phyloP scores from a whole-genome alignment of 2,888 invertebrate genomes.

The Euspilapteryx auroguttella region DNA sequence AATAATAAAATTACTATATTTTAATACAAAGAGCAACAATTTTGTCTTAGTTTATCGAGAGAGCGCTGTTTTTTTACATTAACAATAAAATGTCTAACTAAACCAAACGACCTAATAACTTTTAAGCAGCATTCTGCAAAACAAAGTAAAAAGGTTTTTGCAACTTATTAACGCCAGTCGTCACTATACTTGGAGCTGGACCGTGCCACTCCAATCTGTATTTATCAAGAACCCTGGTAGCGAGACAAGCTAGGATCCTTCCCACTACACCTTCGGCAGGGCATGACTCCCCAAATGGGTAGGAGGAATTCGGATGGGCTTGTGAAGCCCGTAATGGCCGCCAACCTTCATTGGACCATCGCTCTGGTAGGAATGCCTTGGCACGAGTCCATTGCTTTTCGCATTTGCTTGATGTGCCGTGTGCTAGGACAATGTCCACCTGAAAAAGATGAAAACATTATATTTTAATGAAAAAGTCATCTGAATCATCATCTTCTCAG shows the following conservation, averaged over 20 bases:
- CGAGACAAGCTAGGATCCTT: conserved; percentile 26
- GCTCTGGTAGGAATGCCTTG: conserved; percentile 38
- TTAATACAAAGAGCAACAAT: background rate
- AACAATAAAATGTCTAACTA: no score
- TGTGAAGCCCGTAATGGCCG: conserved; percentile 29
- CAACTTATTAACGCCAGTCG: conserved; percentile 33
- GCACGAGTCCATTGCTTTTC: conserved; percentile 41
- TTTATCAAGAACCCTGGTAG: conserved; percentile 27
- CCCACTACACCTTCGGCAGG: conserved; percentile 30
- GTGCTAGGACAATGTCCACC: conserved; percentile 49
- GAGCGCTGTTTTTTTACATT: no score
- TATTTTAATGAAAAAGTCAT: no score
- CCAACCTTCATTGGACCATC: conserved; percentile 36
- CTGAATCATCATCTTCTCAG: background rate
- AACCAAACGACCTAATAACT: background rate
- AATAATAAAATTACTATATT: no score
- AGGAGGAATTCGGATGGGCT: conserved; percentile 31
- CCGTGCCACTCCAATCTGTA: conserved; percentile 53
- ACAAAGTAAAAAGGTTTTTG: conserved; percentile 44
- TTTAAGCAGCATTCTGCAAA: conserved; percentile 33
- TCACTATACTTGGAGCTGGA: conserved; percentile 23
- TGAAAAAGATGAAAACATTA: no score
- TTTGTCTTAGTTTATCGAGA: no score
- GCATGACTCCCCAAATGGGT: conserved; percentile 38
- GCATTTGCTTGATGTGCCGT: conserved; percentile 35